A percentile compares a stretch with the other conserved stretches of the same genome.
These are phyloP conservation scores for Drosophila atripex DNA, from an alignment of 2,888 invertebrate species.

Conservation along the genomic window DNA sequence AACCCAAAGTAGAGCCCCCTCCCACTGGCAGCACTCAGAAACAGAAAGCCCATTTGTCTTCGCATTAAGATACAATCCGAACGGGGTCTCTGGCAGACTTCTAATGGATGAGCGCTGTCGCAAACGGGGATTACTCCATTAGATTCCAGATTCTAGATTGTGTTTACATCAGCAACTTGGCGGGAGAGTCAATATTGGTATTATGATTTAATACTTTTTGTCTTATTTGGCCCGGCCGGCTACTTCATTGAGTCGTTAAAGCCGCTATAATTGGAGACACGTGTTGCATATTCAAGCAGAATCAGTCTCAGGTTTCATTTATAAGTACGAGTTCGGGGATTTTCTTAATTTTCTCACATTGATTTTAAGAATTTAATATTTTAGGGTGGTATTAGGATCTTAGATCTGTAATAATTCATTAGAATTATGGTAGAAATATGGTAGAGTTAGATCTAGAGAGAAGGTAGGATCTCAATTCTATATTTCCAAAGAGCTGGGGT, in stretches of 20 bases:
- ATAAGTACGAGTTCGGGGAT: no score
- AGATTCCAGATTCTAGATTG: conserved; percentile 18
- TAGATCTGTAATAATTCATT: no score
- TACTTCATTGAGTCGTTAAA: conserved; percentile 30
- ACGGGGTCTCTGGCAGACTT: no score
- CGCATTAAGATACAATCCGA: conserved; percentile 52
- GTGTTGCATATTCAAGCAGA: conserved; percentile 24
- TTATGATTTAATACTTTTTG: conserved; percentile 35
- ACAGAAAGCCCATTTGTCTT: conserved; percentile 66
- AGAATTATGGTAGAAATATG: no score
- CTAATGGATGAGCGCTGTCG: conserved; percentile 46
- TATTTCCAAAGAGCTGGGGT: no score
- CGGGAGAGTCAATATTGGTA: conserved; percentile 31
- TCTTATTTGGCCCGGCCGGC: conserved; percentile 15
- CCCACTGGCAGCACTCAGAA: conserved; percentile 18
- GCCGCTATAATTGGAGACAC: conserved; percentile 29
- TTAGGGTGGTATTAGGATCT: no score
- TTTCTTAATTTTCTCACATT: no score
- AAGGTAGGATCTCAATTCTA: no score
- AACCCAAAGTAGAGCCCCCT: conserved; percentile 39
- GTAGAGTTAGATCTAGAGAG: no score
- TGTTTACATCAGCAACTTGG: conserved; percentile 23
- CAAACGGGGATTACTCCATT: conserved; percentile 37
- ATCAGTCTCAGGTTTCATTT: not conserved
- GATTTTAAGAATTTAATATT: no score